Evolutionary conservation across 2,797 vertebrate species (phyloP), one percentile per base, ranked within the genome.

Genomic region (Ciconia nigra): DNA sequence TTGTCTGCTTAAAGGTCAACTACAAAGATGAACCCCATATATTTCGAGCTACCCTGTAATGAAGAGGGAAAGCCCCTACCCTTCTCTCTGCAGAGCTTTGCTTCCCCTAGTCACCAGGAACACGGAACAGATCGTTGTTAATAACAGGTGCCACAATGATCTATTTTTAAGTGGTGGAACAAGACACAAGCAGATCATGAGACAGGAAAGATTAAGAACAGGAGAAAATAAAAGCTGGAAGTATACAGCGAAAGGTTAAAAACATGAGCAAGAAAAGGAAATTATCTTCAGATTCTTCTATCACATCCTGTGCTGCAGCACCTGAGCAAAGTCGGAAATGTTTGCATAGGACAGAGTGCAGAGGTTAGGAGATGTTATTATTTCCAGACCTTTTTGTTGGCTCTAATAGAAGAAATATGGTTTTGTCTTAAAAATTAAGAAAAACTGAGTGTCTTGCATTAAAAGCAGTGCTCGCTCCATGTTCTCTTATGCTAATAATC

Each of bases 161-260:
- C 83, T 94, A 87, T 83, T 96, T 94, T 96, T 89, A 89, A 92
- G 61, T 47, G 58, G 76, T 78, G 69, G 82, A 95, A 93, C 1
- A 0, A 96, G 82, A 96, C 61, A 89, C 26, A 81, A 57, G 78
- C 57, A 81, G 42, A 95, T 79, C 87, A 86, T n/a, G 76, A 92
- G 69, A 95, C 42, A 93, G 81, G 61, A 96, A 96, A 96, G 76
- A 96, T 78, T 81, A 89, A 83, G 65, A 93, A 87, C 22, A 78
- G 82, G 49, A 88, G 72, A 83, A 83, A 92, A 92, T 65, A 87
- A 93, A 94, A 92, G 82, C 76, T 94, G 89, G 69, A 97, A 95
- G 70, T 88, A 86, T 72, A 78, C n/a, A 86, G 49, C 0, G 0
- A 79, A 90, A 95, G 18, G 83, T 86, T 95, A 76, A 95, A 97